Conservation (phyloP, 2,797 vertebrate genomes). For the Gallirallus australis region DNA sequence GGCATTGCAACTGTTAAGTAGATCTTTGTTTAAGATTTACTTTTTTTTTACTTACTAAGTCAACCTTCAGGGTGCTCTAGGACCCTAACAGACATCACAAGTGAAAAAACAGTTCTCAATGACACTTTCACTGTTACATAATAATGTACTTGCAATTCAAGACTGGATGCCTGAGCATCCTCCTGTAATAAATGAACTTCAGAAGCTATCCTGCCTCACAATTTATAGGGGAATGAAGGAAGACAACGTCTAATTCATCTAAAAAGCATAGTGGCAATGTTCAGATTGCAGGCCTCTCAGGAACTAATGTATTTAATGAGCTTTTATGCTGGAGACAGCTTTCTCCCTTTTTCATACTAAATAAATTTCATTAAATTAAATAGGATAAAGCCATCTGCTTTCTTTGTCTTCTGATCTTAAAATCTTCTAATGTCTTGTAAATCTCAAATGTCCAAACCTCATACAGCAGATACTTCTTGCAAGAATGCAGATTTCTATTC, state of each 20-base stretch:
- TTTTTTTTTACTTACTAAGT: background rate
- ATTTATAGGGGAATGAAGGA: slow-evolving; percentile 58
- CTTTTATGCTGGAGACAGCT: slow-evolving; percentile 80
- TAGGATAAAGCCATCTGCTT: slow-evolving; percentile 73
- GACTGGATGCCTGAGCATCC: background rate
- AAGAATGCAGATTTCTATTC: background rate
- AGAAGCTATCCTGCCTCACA: background rate
- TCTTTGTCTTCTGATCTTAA: slow-evolving; percentile 54
- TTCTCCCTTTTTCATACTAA: slow-evolving; percentile 70
- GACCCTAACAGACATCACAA: background rate
- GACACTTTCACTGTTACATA: background rate
- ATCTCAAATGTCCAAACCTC: slow-evolving; percentile 60
- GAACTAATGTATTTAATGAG: slow-evolving; percentile 78
- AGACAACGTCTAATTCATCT: slow-evolving; percentile 68
- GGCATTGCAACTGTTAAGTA: background rate
- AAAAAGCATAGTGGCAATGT: slow-evolving; percentile 53
- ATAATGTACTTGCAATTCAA: background rate
- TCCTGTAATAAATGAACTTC: background rate
- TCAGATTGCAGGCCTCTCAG: slow-evolving; percentile 68
- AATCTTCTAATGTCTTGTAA: slow-evolving; percentile 62
- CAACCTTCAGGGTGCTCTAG: background rate
- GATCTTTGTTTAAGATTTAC: background rate
- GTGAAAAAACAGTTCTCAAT: slow-evolving; percentile 2
- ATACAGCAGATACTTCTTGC: slow-evolving; percentile 8
- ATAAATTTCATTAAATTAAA: slow-evolving; percentile 78